Base-by-base conservation (phyloP, 2,888 invertebrate species). In the Cosmorhoe ocellata region DNA sequence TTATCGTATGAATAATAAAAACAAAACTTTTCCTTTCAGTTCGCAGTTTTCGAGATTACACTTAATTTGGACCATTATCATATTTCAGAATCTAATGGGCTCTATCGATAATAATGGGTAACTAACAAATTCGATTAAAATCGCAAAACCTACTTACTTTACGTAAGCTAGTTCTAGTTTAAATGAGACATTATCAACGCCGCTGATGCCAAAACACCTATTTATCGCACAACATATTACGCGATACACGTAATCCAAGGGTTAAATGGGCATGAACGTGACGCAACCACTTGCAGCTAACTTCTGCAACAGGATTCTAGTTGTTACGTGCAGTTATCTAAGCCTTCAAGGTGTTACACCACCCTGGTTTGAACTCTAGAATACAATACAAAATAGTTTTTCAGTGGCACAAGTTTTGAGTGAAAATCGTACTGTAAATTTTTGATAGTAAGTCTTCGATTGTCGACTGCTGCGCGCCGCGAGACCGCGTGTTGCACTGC, bases 401-500 rank as follows among this genome's bases (percentile, higher is more conserved):
- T 24, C 24, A 24, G 28, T 37, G 50, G 30, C 47, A 40, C 49
- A 56, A 49, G 43, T 47, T 55, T 47, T 47, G 43, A 52, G 33
- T 41, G 38, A 74, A 70, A 61, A 57, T 59, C 63, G 51, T 48
- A 53, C 53, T 48, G 32, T 39, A 11, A 36, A 51, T 52, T 57
- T 63, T 53, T 32, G 40, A 57, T 65, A 60, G 67, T 49, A 64
- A 59, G 58, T 64, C 61, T 37, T 74, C 76, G 81, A 51, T 54
- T 56, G 58, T 41, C 77, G 79, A 75, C 76, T 72, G 73, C 73
- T 79, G 78, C 82, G 84, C 86, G 84, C 72, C 79, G 78, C 86
- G 84, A 69, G 76, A 73, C 62, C 81, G 84, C 83, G 85, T 79
- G 69, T 70, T 77, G 65, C 70, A 86, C 87, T 86, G 86, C 63